Conservation (phyloP, 2,888 invertebrate genomes). For the Oeneis ivallda region DNA sequence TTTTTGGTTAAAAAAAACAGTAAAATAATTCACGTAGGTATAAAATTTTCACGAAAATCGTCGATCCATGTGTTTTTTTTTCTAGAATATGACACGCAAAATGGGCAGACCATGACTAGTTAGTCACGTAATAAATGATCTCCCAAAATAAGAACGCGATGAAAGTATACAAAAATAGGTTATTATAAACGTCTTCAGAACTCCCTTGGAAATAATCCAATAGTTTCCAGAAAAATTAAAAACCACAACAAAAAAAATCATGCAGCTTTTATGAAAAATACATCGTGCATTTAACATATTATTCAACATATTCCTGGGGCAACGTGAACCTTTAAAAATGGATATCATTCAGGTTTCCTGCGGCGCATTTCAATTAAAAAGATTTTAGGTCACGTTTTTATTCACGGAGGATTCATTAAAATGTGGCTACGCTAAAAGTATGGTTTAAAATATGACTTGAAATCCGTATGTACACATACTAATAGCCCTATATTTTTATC, state of each 20-base stretch:
- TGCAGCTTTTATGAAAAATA: conserved; percentile 3
- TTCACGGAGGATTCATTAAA: conserved; percentile 35
- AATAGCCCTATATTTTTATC: background rate
- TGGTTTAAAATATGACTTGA: conserved; percentile 7
- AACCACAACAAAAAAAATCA: background rate
- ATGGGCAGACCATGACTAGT: background rate
- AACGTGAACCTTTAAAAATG: conserved; percentile 7
- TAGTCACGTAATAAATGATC: conserved; percentile 1
- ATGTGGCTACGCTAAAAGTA: conserved; percentile 21
- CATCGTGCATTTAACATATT: background rate
- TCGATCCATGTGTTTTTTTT: background rate
- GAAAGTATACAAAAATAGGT: conserved; percentile 8
- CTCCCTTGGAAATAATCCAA: conserved; percentile 8
- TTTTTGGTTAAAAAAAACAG: too few relatives aligned
- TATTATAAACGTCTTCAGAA: background rate
- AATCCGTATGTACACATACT: background rate
- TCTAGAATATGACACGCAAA: background rate
- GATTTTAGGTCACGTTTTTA: conserved; percentile 35
- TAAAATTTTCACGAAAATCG: too few relatives aligned
- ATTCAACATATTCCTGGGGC: conserved; percentile 7
- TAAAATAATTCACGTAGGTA: too few relatives aligned
- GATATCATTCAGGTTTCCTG: conserved; percentile 25
- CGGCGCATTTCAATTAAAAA: conserved; percentile 33
- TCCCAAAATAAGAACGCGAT: background rate
- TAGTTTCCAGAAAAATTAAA: background rate